Base-by-base conservation (phyloP, 2,888 invertebrate species). In the Leptura quadrifasciata region DNA sequence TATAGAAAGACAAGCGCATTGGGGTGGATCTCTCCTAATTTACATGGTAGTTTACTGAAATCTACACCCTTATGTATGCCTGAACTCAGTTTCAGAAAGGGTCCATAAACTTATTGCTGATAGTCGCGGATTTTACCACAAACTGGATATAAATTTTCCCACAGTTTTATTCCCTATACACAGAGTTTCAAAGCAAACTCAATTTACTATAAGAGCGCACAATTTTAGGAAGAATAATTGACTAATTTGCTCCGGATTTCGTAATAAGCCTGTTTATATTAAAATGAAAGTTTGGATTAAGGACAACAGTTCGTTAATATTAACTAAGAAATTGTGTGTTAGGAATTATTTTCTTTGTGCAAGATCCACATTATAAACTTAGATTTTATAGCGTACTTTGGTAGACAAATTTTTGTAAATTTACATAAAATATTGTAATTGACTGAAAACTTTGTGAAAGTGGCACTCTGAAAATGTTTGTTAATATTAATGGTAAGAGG, bases 31-130 rank as follows among this genome's bases (percentile, higher is more conserved):
- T 75, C 67, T 68, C 77, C 79, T 81, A 82, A 83, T 82, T 83
- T 82, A 83, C 83, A 83, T 83, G 81, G 81, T 79, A 83, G 81
- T 81, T 81, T 81, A 79, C 76, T 58, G 83, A 81, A 83, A 83
- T 82, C 82, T 80, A 80, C 81, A 80, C 80, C 82, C 80, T 79
- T 77, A 78, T 74, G 72, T 72, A 76, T 69, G 75, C 78, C 64
- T 61, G 77, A 75, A 75, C 65, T 71, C 65, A 76, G 75, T 79
- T 70, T 68, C 58, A 72, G 79, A 79, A 76, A 73, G 76, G 80
- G 79, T 76, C 79, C 72, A 80, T 82, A 83, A 82, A 82, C 79
- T 77, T 76, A 78, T 76, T 74, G 77, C 75, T 72, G 81, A 81
- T 79, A 79, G 78, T 79, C 81, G 80, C 76, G 67, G 77, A 80